These are phyloP conservation scores for Athalia circularis DNA, from an alignment of 2,888 invertebrate genomes.

Conservation along the genomic window DNA sequence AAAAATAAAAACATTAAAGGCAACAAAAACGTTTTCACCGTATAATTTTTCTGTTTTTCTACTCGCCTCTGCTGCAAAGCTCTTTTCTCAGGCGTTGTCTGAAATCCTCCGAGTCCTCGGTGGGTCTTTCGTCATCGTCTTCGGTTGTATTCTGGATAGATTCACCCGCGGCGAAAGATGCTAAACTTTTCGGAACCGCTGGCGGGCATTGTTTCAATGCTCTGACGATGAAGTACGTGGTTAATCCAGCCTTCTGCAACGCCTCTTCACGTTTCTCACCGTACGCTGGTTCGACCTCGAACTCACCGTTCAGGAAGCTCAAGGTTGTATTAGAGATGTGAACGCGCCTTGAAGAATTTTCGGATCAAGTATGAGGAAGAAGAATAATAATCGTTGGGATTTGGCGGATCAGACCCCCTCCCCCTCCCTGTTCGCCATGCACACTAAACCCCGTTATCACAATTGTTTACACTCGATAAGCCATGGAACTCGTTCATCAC, in stretches of 20 bases:
- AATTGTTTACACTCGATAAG: no score
- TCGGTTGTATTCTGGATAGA: slow-evolving; percentile 60
- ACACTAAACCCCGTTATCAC: no score
- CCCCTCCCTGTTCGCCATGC: no score
- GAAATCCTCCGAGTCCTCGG: slow-evolving; percentile 85
- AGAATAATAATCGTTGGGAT: no score
- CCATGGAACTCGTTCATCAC: no score
- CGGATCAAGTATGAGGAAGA: not conserved
- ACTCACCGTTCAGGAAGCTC: slow-evolving; percentile 90
- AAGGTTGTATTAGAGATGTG: slow-evolving; percentile 95
- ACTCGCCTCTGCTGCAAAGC: slow-evolving; percentile 86
- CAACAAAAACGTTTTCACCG: no score
- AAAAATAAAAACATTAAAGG: not conserved
- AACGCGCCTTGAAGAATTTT: slow-evolving; percentile 81
- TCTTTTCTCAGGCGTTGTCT: slow-evolving; percentile 88
- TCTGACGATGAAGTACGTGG: slow-evolving; percentile 93
- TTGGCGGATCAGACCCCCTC: no score
- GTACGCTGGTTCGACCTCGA: slow-evolving; percentile 93
- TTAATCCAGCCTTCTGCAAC: slow-evolving; percentile 89
- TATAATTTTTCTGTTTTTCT: not conserved
- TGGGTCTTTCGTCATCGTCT: slow-evolving; percentile 59
- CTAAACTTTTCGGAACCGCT: slow-evolving; percentile 66
- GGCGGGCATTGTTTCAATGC: slow-evolving; percentile 83
- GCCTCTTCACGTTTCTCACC: slow-evolving; percentile 96
- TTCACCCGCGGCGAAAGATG: slow-evolving; percentile 66